Conservation (phyloP, 1,140 invertebrate species). For the Patella vulgata region DNA sequence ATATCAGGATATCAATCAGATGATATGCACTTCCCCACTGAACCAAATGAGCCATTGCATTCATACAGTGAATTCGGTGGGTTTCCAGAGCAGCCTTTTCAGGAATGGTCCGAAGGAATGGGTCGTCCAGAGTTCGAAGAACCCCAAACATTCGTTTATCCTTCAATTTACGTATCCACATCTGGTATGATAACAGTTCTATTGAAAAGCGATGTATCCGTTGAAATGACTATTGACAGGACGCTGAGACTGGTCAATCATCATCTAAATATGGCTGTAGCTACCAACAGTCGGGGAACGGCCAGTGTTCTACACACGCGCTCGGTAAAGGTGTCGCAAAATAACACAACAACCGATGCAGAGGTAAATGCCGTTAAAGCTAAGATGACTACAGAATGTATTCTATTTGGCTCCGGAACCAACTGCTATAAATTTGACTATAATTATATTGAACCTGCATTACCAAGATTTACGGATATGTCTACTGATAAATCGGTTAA, state of each 20-base stretch:
- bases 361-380: slow-evolving; percentile 36
- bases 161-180: slow-evolving; percentile 53
- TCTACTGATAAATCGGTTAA: slow-evolving; percentile 51
- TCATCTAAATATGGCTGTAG: slow-evolving; percentile 51
- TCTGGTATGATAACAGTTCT: slow-evolving; percentile 55
- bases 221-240: slow-evolving; percentile 57
- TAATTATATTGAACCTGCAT: slow-evolving; percentile 35
- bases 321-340: slow-evolving; percentile 48
- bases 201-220: slow-evolving; percentile 52
- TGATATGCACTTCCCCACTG: too few relatives aligned
- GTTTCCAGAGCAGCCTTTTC: too few relatives aligned
- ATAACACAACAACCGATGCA: slow-evolving; percentile 40
- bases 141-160: slow-evolving; percentile 48
- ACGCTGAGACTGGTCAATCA: slow-evolving; percentile 56
- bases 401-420: slow-evolving; percentile 45
- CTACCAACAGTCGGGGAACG: slow-evolving; percentile 47
- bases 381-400: slow-evolving; percentile 44
- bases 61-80: too few relatives aligned
- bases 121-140: too few relatives aligned
- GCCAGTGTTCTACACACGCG: slow-evolving; percentile 50
- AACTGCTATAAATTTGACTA: slow-evolving; percentile 41
- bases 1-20: too few relatives aligned
- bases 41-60: too few relatives aligned
- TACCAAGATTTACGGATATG: slow-evolving; percentile 46
- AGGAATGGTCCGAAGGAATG: too few relatives aligned